phyloP scores from a whole-genome alignment of 2,113 vertebrate species.

The Boleophthalmus pectinirostris region DNA sequence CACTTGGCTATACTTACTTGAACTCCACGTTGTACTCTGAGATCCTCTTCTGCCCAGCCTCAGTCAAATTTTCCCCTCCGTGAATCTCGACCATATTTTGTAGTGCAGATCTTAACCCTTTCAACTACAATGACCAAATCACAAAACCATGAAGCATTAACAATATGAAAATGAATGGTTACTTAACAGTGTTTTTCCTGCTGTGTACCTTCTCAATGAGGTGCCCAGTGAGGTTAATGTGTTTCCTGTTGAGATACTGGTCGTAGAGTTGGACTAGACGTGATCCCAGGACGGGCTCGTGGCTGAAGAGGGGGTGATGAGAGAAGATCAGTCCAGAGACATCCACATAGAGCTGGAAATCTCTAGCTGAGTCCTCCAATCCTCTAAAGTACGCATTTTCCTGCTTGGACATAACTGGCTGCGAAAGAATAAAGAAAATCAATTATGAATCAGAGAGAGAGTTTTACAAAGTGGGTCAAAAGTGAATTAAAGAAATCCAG shows the following conservation, averaged over 20 bases:
- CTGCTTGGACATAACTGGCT: slow-evolving; percentile 84
- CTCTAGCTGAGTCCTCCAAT: slow-evolving; percentile 78
- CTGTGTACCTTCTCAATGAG: slow-evolving; percentile 91
- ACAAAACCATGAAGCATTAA: background rate
- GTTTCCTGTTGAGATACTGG: slow-evolving; percentile 87
- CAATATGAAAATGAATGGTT: no score
- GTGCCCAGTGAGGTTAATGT: slow-evolving; percentile 85
- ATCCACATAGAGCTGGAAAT: slow-evolving; percentile 94
- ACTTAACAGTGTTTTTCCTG: background rate
- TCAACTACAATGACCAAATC: slow-evolving; percentile 75
- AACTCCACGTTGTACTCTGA: slow-evolving; percentile 90
- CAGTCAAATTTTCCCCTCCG: slow-evolving; percentile 62
- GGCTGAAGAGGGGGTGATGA: slow-evolving; percentile 95
- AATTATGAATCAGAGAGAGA: background rate
- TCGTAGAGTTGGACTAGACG: slow-evolving; percentile 90
- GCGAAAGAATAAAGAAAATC: slow-evolving; percentile 10
- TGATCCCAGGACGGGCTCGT: slow-evolving; percentile 90
- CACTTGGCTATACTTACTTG: slow-evolving; percentile 73
- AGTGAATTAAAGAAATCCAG: no score
- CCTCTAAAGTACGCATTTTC: slow-evolving; percentile 79
- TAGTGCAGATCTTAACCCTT: slow-evolving; percentile 86
- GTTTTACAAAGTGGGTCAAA: no score
- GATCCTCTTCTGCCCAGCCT: slow-evolving; percentile 81
- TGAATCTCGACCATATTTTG: slow-evolving; percentile 69
- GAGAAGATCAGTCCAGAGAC: slow-evolving; percentile 92